phyloP scores from a whole-genome alignment of 1,140 invertebrate species.

The Chlorops oryzae region DNA sequence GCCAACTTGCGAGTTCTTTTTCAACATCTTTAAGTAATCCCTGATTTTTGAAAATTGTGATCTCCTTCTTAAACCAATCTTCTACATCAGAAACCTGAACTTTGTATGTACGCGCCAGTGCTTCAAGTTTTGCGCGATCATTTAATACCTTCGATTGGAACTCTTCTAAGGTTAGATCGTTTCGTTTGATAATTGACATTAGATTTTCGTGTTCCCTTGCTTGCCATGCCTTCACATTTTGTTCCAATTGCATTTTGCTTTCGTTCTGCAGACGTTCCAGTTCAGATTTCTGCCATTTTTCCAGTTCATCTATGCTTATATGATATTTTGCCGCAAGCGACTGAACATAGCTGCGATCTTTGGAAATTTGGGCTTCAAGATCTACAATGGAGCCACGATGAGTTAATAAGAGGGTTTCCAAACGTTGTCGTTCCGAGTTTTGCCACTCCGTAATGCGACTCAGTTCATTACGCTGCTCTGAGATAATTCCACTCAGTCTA shows the following conservation, averaged over 20 bases:
- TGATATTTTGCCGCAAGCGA: conserved; percentile 38
- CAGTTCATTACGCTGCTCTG: conserved; percentile 37
- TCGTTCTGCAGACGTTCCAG: conserved; percentile 30
- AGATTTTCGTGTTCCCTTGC: conserved; percentile 27
- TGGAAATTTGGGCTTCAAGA: conserved; percentile 31
- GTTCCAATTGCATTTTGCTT: conserved; percentile 31
- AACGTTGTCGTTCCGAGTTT: conserved; percentile 31
- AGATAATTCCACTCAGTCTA: conserved; percentile 34
- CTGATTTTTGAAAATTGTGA: conserved; percentile 35
- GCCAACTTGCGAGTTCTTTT: conserved; percentile 34
- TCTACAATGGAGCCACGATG: conserved; percentile 37
- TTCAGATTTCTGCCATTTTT: conserved; percentile 38
- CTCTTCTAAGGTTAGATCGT: conserved; percentile 40
- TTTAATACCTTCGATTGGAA: conserved; percentile 35
- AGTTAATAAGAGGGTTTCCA: conserved; percentile 31
- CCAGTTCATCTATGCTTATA: conserved; percentile 39
- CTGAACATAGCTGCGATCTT: conserved; percentile 35
- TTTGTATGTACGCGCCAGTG: conserved; percentile 36
- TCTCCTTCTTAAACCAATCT: conserved; percentile 35
- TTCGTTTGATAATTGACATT: conserved; percentile 29
- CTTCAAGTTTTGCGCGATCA: conserved; percentile 31
- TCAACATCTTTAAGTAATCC: conserved; percentile 39
- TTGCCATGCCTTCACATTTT: conserved; percentile 41
- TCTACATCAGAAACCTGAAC: conserved; percentile 40
- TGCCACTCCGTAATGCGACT: conserved; percentile 37